Percentiles rank a stretch among this genome's conserved stretches.
Evolutionary conservation across 2,797 vertebrate species (phyloP).

Genomic region (Ataeniobius toweri): DNA sequence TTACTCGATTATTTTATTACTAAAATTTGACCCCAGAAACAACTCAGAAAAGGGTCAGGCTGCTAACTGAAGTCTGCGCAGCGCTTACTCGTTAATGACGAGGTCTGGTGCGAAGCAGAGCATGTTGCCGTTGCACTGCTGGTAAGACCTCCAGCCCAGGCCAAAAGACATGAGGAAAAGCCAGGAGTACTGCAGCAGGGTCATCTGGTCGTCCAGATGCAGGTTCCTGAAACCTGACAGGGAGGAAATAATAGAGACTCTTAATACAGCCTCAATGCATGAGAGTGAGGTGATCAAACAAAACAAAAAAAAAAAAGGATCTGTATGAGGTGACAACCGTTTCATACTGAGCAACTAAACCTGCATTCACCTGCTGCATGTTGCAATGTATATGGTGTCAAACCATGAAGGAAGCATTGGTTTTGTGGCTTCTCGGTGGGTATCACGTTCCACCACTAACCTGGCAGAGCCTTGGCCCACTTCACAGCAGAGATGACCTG

Average conservation of each 20-base stretch:
- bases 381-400: not conserved
- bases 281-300: no score
- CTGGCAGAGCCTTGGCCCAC: slow-evolving; percentile 98
- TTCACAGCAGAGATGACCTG: slow-evolving; percentile 96
- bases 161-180: slow-evolving; percentile 98
- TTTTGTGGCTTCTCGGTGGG: not conserved
- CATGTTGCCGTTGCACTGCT: slow-evolving; percentile 88
- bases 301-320: not conserved
- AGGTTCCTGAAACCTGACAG: slow-evolving; percentile 91
- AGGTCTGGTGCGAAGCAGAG: slow-evolving; percentile 97
- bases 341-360: not conserved
- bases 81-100: slow-evolving; percentile 90
- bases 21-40: no score
- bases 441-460: slow-evolving; percentile 62
- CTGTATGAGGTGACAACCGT: not conserved
- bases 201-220: slow-evolving; percentile 99
- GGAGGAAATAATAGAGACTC: slow-evolving; percentile 8
- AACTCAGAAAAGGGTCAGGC: not conserved
- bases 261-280: not conserved
- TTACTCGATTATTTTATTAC: no score
- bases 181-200: slow-evolving; percentile 97
- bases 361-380: not conserved
- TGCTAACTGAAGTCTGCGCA: no score
- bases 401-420: not conserved
- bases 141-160: slow-evolving; percentile 96